Base-by-base conservation (phyloP, 2,113 vertebrate species). In the Prietella phreatophila region DNA sequence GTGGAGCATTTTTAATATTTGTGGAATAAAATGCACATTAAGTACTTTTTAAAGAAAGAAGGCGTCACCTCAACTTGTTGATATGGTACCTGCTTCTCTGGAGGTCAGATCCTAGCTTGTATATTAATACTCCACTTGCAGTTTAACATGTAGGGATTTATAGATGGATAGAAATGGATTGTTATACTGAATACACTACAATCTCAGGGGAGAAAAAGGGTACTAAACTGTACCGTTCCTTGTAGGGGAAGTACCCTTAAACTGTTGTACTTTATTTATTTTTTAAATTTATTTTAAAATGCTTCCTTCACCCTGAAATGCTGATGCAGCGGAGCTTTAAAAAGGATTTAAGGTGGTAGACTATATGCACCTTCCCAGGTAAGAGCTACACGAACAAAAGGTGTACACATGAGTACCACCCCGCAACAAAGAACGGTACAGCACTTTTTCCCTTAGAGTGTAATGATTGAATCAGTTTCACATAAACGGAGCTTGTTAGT, bases 401-500 rank as follows among this genome's bases (percentile, higher is more conserved):
- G 63, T 33, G 71, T 75, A 22, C 10, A 0, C 1, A 14, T 2
- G 0, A 73, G 69, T 73, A 33, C 65, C 14, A 33, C 2, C 33
- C 7, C 20, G 19, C 33, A 73, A 0, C 7, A 73, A 39, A 36
- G 3, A 73, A 33, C 33, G 30, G 17, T 7, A 39, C 39, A 39
- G 33, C 36, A 22, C 8, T 71, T 75, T 39, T 39, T 11, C 19
- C 19, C 19, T 42, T 7, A 42, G 71, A 25, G 71, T 27, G 69
- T 39, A 39, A 73, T 42, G 33, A 33, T 65, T 19, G 39, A 47
- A 27, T 76, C 10, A 14, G 73, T 53, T 78, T 53, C 8, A 22
- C 71, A 20, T 17, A 58, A 71, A 55, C 42, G 39, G 84, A 39
- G 84, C 53, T 85, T 4, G 75, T 79, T 50, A 20, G 61, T 83